Conservation (phyloP, 2,888 invertebrate genomes). For the Drosophila limbata region DNA sequence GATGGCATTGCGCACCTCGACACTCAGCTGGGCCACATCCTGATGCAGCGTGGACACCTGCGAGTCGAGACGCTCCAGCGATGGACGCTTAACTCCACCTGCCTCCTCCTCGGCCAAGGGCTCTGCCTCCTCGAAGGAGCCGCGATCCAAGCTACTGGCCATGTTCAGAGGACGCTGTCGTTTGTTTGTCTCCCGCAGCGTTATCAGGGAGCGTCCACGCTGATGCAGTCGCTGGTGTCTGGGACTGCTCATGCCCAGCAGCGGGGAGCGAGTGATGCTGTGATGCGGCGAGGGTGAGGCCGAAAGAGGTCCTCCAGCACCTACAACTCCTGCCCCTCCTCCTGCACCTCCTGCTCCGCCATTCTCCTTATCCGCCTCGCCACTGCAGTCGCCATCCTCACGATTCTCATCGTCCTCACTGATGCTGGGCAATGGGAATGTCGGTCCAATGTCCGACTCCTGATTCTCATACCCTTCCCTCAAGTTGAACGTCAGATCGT, state of each 20-base stretch:
- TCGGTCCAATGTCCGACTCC: constrained; percentile 85
- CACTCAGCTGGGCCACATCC: constrained; percentile 93
- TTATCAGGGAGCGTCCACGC: constrained; percentile 85
- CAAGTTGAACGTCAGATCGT: constrained; percentile 97
- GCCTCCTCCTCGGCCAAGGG: constrained; percentile 48
- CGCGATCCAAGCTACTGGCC: constrained; percentile 85
- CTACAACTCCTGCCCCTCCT: constrained; percentile 89
- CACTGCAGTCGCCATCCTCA: constrained; percentile 93
- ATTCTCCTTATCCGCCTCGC: constrained; percentile 97
- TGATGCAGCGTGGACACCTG: constrained; percentile 93
- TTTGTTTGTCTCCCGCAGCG: constrained; percentile 89
- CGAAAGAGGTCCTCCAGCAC: constrained; percentile 84
- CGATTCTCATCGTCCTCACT: constrained; percentile 97
- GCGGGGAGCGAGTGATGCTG: constrained; percentile 80
- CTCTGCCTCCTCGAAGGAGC: constrained; percentile 78
- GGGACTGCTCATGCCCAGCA: constrained; percentile 81
- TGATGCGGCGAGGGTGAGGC: constrained; percentile 86
- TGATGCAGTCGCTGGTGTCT: constrained; percentile 84
- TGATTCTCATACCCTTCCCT: constrained; percentile 97
- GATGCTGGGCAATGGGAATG: constrained; percentile 93
- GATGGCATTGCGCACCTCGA: constrained; percentile 93
- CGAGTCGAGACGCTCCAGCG: constrained; percentile 91
- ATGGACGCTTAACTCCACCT: constrained; percentile 67
- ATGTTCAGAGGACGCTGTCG: constrained; percentile 88
- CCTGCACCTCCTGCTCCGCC: constrained; percentile 89